phyloP scores from a whole-genome alignment of 1,140 invertebrate species.

The Spodoptera frugiperda region DNA sequence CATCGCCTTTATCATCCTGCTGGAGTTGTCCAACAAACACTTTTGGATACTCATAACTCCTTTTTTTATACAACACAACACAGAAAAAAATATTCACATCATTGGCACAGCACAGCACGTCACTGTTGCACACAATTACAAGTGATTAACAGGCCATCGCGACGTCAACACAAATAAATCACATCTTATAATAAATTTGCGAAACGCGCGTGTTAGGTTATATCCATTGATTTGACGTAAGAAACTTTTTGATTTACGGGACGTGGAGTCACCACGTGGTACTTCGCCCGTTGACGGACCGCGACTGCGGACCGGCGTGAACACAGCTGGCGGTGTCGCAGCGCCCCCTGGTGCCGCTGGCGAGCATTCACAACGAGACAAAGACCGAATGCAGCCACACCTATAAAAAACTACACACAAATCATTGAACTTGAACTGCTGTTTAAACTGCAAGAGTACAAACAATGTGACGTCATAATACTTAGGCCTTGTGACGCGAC shows the following conservation, averaged over 20 bases:
- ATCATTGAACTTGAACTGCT: conserved; percentile 49
- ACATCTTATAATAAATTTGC: conserved; percentile 67
- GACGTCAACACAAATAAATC: conserved; percentile 58
- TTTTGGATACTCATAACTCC: conserved; percentile 83
- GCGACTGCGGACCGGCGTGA: conserved; percentile 64
- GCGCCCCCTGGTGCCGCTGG: conserved; percentile 53
- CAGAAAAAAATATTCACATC: conserved; percentile 72
- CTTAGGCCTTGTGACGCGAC: conserved; percentile 5
- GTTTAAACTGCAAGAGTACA: conserved; percentile 32
- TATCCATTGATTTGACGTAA: conserved; percentile 85
- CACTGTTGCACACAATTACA: conserved; percentile 60
- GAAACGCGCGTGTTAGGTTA: conserved; percentile 80
- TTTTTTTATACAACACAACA: conserved; percentile 61
- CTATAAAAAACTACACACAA: conserved; percentile 51
- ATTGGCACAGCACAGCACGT: conserved; percentile 66
- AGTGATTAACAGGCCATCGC: conserved; percentile 60
- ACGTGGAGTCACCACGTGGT: conserved; percentile 56
- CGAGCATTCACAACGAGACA: conserved; percentile 50
- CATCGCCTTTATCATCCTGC: conserved; percentile 84
- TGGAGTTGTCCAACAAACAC: conserved; percentile 84
- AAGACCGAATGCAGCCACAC: conserved; percentile 56
- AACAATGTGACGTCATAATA: conserved; percentile 35
- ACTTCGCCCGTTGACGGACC: conserved; percentile 52
- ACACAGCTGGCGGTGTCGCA: conserved; percentile 51
- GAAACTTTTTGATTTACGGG: conserved; percentile 72